Evolutionary conservation across 1,140 invertebrate species (phyloP).

Genomic region (Papilio xuthus): DNA sequence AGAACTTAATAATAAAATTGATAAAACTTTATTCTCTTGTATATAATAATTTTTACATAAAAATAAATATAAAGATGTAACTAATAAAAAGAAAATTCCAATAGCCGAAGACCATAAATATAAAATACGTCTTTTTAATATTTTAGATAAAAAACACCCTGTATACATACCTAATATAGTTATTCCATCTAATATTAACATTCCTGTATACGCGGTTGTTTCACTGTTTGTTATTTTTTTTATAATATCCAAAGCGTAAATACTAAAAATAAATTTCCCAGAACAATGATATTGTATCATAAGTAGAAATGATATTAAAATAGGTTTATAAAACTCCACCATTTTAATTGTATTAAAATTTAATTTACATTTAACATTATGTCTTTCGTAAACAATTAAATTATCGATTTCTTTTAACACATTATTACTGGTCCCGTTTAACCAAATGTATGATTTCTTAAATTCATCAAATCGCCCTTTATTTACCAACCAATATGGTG

Average conservation of each 20-base stretch:
- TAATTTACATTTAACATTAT: slow-evolving; percentile 23
- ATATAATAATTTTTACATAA: slow-evolving; percentile 42
- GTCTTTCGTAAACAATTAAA: slow-evolving; percentile 41
- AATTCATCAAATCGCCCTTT: slow-evolving; percentile 50
- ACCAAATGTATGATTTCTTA: slow-evolving; percentile 44
- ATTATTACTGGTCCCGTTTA: slow-evolving; percentile 47
- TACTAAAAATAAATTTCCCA: slow-evolving; percentile 51
- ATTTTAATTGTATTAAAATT: slow-evolving; percentile 33
- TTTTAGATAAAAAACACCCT: slow-evolving; percentile 45
- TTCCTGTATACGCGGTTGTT: slow-evolving; percentile 45
- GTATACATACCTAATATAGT: slow-evolving; percentile 51
- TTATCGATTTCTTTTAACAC: slow-evolving; percentile 48
- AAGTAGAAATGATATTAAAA: slow-evolving; percentile 42
- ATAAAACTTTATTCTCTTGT: slow-evolving; percentile 44
- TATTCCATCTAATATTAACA: slow-evolving; percentile 54
- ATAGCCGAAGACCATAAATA: slow-evolving; percentile 42
- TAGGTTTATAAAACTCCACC: slow-evolving; percentile 49
- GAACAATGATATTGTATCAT: slow-evolving; percentile 42
- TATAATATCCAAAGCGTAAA: slow-evolving; percentile 57
- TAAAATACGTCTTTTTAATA: slow-evolving; percentile 44
- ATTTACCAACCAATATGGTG: slow-evolving; percentile 57
- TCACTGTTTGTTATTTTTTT: slow-evolving; percentile 48
- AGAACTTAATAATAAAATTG: slow-evolving; percentile 43
- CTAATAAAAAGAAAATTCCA: slow-evolving; percentile 44
- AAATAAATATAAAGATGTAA: slow-evolving; percentile 49